phyloP scores from a whole-genome alignment of 64 coral and sea anemone species.

The Dendrophyllia cribrosa region DNA sequence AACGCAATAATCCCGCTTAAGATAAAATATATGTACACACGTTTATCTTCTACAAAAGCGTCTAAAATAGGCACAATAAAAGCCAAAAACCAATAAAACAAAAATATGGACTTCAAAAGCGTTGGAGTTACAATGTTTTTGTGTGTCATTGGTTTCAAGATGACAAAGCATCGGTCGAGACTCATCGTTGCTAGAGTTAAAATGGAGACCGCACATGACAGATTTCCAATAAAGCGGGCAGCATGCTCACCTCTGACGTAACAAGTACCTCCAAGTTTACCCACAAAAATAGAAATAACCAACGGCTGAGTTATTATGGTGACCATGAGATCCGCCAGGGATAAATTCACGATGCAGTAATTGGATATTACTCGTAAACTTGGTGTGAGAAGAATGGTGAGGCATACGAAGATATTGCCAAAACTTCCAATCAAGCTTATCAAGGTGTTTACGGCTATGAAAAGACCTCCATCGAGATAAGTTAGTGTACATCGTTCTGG shows the following conservation, averaged over 20 bases:
- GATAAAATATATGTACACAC: slow-evolving; percentile 33
- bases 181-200: slow-evolving; percentile 76
- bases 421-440: slow-evolving; percentile 50
- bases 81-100: slow-evolving; percentile 36
- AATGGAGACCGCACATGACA: slow-evolving; percentile 69
- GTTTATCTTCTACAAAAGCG: slow-evolving; percentile 62
- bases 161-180: slow-evolving; percentile 71
- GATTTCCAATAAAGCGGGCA: slow-evolving; percentile 56
- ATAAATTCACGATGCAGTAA: slow-evolving; percentile 71
- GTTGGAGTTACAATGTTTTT: slow-evolving; percentile 21
- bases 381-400: slow-evolving; percentile 63
- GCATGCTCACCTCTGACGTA: slow-evolving; percentile 70
- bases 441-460: slow-evolving; percentile 62
- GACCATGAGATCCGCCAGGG: slow-evolving; percentile 61
- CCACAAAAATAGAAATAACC: slow-evolving; percentile 44
- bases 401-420: slow-evolving; percentile 66
- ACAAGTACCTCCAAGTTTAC: slow-evolving; percentile 67
- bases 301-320: slow-evolving; percentile 52
- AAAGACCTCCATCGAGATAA: slow-evolving; percentile 24
- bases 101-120: slow-evolving; percentile 53
- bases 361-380: slow-evolving; percentile 66
- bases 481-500: slow-evolving; percentile 53
- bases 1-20: slow-evolving; percentile 39
- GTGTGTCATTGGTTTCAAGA: slow-evolving; percentile 73
- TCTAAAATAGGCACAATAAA: slow-evolving; percentile 56